A percentile compares a stretch with the other conserved stretches of the same genome.
phyloP scores from a whole-genome alignment of 2,113 vertebrate genomes.

The Paramormyrops kingsleyae region DNA sequence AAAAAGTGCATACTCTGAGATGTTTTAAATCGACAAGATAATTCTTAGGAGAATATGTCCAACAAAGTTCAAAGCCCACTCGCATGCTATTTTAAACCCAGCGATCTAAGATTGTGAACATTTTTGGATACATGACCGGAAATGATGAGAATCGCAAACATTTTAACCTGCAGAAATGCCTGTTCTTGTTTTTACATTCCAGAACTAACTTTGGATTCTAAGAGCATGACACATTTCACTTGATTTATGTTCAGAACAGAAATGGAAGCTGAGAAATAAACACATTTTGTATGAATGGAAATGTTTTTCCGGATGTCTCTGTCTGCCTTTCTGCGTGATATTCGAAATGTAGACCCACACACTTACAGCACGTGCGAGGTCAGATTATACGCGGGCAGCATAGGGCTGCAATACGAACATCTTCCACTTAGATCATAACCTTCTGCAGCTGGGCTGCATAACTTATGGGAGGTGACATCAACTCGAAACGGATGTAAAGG shows the following conservation, averaged over 20 bases:
- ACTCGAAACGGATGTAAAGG: not conserved
- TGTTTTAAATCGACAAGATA: not conserved
- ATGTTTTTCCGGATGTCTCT: not conserved
- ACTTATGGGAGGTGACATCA: not conserved
- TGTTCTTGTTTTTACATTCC: conserved; percentile 43
- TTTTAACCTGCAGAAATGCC: conserved; percentile 2
- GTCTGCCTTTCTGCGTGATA: conserved; percentile 3
- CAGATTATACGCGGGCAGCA: not conserved
- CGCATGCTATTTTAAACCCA: not conserved
- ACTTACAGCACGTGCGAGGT: not conserved
- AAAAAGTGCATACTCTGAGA: not conserved
- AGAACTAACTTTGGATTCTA: conserved; percentile 40
- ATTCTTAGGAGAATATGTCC: not conserved
- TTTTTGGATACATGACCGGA: not conserved
- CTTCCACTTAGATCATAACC: conserved; percentile 39
- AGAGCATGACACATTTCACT: conserved; percentile 30
- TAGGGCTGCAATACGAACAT: conserved; percentile 21
- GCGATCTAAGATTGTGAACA: not conserved
- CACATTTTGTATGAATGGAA: conserved; percentile 30
- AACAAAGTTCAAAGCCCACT: not conserved
- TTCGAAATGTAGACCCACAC: not conserved
- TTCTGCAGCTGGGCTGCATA: conserved; percentile 18
- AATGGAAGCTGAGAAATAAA: conserved; percentile 41
- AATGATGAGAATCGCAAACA: not conserved
- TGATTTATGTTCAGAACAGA: conserved; percentile 36